These are phyloP conservation scores for Chrysomela aeneicollis DNA, from an alignment of 2,888 invertebrate species.

Conservation along the genomic window DNA sequence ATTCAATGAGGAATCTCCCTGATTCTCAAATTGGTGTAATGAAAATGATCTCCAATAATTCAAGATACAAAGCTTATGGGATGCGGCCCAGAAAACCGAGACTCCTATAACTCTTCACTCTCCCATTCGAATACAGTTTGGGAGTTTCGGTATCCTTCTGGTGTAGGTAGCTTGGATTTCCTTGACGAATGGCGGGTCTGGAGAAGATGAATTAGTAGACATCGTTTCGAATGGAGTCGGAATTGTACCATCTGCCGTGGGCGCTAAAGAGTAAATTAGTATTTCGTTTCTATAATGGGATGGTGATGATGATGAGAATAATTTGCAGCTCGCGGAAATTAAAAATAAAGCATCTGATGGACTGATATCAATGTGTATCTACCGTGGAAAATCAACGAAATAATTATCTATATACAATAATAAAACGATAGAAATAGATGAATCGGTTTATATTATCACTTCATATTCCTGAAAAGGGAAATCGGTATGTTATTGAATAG, in stretches of 20 bases:
- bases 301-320: too few species aligned
- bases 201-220: neutral
- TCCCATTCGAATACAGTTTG: conserved; percentile 12
- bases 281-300: too few species aligned
- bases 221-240: neutral
- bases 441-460: too few species aligned
- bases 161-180: conserved; percentile 8
- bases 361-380: too few species aligned
- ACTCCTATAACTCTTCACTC: conserved; percentile 15
- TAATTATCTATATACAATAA: too few species aligned
- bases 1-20: neutral
- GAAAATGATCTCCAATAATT: neutral
- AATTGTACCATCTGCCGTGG: neutral
- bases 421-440: too few species aligned
- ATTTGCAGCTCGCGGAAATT: too few species aligned
- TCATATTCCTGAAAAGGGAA: too few species aligned
- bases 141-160: conserved; percentile 15
- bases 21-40: neutral
- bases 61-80: neutral
- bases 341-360: too few species aligned
- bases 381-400: too few species aligned
- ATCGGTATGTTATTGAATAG: too few species aligned
- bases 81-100: neutral
- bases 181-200: conserved; percentile 8
- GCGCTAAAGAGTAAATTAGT: neutral